These are phyloP conservation scores for Pseudonaja textilis DNA, from an alignment of 2,113 vertebrate species.

Conservation along the genomic window DNA sequence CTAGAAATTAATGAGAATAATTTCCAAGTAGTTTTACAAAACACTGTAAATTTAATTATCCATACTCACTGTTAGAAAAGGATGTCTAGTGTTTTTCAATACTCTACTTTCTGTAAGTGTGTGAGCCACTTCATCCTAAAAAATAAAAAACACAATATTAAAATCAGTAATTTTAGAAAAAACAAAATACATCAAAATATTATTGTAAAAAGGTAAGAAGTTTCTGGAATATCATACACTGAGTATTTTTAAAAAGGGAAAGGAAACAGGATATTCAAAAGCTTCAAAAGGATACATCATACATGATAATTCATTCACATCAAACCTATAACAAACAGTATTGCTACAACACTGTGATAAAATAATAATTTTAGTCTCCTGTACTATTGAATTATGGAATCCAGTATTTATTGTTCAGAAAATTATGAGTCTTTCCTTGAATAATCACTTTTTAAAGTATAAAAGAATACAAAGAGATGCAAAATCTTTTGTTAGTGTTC, in stretches of 20 bases:
- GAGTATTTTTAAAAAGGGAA: not conserved
- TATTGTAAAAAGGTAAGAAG: not conserved
- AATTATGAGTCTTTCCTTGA: not conserved
- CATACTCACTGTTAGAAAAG: slow-evolving; percentile 94
- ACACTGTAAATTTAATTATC: not conserved
- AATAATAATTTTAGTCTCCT: not conserved
- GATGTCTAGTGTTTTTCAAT: slow-evolving; percentile 94
- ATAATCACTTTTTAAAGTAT: not conserved
- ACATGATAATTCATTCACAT: not conserved
- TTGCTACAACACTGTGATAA: not conserved
- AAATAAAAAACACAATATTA: slow-evolving; percentile 31
- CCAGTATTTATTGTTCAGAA: not conserved
- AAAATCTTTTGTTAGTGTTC: not conserved
- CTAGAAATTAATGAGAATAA: not conserved
- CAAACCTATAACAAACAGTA: not conserved
- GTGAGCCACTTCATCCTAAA: slow-evolving; percentile 95
- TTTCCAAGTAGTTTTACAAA: not conserved
- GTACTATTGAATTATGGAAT: not conserved
- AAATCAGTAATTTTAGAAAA: not conserved
- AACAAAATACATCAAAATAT: not conserved
- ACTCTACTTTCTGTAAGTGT: slow-evolving; percentile 97
- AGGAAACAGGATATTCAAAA: not conserved
- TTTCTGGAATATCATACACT: not conserved
- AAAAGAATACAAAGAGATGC: not conserved
- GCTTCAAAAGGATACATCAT: not conserved